These are phyloP conservation scores for Lytechinus variegatus DNA, from an alignment of 35 echinoderm and acorn worm genomes.

Conservation along the genomic window DNA sequence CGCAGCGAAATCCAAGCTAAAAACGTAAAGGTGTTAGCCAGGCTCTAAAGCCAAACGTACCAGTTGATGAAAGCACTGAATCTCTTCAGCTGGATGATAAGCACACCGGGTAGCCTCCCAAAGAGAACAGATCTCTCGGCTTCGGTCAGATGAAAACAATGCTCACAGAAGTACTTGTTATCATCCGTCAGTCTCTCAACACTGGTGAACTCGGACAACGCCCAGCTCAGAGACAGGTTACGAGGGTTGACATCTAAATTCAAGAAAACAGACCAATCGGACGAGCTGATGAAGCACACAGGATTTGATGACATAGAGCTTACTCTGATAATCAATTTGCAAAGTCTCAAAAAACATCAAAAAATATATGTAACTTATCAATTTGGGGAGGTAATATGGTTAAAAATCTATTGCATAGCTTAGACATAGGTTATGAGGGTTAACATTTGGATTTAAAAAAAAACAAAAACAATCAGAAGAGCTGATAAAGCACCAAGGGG, in stretches of 20 bases:
- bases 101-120: slow-evolving; percentile 77
- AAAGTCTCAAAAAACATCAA: too few species aligned
- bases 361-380: too few species aligned
- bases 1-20: too few species aligned
- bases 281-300: too few species aligned
- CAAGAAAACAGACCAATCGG: neutral
- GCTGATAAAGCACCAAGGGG: neutral
- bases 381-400: too few species aligned
- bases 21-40: too few species aligned
- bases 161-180: slow-evolving; percentile 98
- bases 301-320: too few species aligned
- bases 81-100: slow-evolving; percentile 83
- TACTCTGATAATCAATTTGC: too few species aligned
- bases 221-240: slow-evolving; percentile 82
- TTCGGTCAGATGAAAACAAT: slow-evolving; percentile 77
- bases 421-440: slow-evolving; percentile 61
- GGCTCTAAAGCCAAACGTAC: neutral
- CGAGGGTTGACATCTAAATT: slow-evolving; percentile 54
- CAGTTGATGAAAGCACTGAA: slow-evolving; percentile 74
- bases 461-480: neutral
- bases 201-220: slow-evolving; percentile 85
- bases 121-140: slow-evolving; percentile 85
- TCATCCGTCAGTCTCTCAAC: slow-evolving; percentile 83
- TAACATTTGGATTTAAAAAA: slow-evolving; percentile 48
- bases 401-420: slow-evolving; percentile 59